Conservation (phyloP, 2,113 vertebrate species). For the Boleophthalmus pectinirostris region DNA sequence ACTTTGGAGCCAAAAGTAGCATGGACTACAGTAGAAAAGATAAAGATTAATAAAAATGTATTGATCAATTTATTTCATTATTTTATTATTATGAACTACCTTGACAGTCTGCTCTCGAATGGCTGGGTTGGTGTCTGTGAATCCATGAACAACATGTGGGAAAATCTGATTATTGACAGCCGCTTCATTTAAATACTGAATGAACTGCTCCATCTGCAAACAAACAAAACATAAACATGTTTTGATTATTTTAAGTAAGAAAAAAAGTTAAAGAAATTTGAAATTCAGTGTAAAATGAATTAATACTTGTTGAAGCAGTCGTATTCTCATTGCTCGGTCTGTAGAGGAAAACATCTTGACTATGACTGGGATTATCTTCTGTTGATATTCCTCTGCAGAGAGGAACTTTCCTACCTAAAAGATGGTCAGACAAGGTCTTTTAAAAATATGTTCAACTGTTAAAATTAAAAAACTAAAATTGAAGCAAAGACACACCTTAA, state of each 20-base stretch:
- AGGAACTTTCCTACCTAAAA: constrained; percentile 88
- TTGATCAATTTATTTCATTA: neutral
- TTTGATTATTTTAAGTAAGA: neutral
- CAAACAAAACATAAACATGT: neutral
- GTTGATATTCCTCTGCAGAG: constrained; percentile 87
- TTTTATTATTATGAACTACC: constrained; percentile 64
- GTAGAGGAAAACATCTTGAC: constrained; percentile 96
- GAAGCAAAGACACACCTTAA: constrained; percentile 79
- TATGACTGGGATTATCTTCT: constrained; percentile 90
- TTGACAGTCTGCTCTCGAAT: constrained; percentile 94
- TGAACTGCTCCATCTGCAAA: constrained; percentile 90
- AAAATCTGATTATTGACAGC: constrained; percentile 93
- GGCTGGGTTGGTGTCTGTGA: constrained; percentile 93
- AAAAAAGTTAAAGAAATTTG: neutral
- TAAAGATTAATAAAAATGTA: neutral
- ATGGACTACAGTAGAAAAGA: constrained; percentile 77
- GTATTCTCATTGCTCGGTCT: constrained; percentile 91
- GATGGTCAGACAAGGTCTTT: constrained; percentile 8
- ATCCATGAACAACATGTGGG: constrained; percentile 90
- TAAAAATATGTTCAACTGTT: neutral
- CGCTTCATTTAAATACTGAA: constrained; percentile 89
- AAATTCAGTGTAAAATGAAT: neutral
- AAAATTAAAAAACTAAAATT: neutral
- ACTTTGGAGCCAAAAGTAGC: constrained; percentile 89
- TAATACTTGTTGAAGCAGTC: constrained; percentile 88